Conservation (phyloP, 2,888 invertebrate genomes). For the Mythimna vitellina region DNA sequence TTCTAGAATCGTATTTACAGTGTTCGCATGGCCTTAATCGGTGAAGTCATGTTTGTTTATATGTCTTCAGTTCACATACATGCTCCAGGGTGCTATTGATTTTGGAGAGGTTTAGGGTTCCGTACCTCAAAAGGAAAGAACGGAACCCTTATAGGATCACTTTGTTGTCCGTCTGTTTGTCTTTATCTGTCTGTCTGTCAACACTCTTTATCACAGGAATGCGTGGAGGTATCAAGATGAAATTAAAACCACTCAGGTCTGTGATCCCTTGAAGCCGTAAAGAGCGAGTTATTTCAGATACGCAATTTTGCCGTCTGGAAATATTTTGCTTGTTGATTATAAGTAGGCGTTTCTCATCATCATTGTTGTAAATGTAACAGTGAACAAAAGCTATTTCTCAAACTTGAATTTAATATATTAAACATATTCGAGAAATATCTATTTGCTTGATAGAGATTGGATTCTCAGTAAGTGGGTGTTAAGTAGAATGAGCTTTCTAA, state of each 20-base stretch:
- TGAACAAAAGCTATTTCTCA: neutral
- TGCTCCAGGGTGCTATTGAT: too few relatives aligned
- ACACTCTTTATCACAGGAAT: too few relatives aligned
- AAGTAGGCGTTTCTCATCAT: constrained; percentile 16
- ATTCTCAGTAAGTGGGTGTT: neutral
- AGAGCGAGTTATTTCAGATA: too few relatives aligned
- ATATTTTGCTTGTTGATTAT: constrained; percentile 19
- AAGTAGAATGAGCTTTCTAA: neutral
- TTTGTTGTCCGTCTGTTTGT: too few relatives aligned
- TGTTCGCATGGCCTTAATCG: constrained; percentile 37
- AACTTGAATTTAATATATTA: neutral
- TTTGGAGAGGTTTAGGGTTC: neutral
- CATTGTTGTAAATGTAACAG: too few relatives aligned
- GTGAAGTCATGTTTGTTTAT: constrained; percentile 20
- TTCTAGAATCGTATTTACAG: constrained; percentile 41
- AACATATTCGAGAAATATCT: too few relatives aligned
- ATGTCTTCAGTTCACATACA: neutral
- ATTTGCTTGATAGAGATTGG: neutral
- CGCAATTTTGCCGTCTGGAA: too few relatives aligned
- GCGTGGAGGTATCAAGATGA: too few relatives aligned
- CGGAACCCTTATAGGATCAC: too few relatives aligned
- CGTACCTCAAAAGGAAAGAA: neutral
- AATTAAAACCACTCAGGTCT: too few relatives aligned
- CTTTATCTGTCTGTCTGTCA: too few relatives aligned
- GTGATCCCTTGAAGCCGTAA: too few relatives aligned